Conservation (phyloP, 2,113 vertebrate species). For the Hepsetus odoe region DNA sequence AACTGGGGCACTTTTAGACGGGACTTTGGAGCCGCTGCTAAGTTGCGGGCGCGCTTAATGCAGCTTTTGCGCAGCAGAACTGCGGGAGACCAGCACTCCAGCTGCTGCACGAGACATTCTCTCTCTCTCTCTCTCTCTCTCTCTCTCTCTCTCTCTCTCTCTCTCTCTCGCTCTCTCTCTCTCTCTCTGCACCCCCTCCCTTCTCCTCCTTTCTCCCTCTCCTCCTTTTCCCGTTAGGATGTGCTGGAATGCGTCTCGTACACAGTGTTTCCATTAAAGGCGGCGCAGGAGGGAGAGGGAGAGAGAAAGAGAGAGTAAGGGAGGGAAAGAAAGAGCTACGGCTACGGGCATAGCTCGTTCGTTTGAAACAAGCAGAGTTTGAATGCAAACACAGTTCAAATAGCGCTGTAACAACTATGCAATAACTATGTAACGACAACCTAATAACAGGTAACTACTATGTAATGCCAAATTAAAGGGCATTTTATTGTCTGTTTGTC, state of each 20-base stretch:
- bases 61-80: constrained; percentile 68
- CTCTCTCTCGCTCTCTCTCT: not conserved
- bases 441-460: too few species aligned
- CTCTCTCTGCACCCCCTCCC: not conserved
- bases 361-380: not conserved
- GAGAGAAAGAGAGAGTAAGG: constrained; percentile 65
- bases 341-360: too few species aligned
- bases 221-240: constrained; percentile 78
- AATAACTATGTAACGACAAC: too few species aligned
- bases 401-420: too few species aligned
- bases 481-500: too few species aligned
- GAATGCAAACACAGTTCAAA: not conserved
- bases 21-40: constrained; percentile 45
- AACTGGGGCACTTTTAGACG: constrained; percentile 52
- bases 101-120: constrained; percentile 66
- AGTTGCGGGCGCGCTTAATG: constrained; percentile 54
- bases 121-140: constrained; percentile 71
- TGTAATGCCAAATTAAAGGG: too few species aligned
- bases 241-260: constrained; percentile 91
- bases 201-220: not conserved
- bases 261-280: constrained; percentile 93
- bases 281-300: constrained; percentile 77
- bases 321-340: not conserved
- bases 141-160: not conserved
- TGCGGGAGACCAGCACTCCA: not conserved